Evolutionary conservation across 2,113 vertebrate species (phyloP), one percentile per base, ranked within the genome.

Genomic region (Hippotragus niger): DNA sequence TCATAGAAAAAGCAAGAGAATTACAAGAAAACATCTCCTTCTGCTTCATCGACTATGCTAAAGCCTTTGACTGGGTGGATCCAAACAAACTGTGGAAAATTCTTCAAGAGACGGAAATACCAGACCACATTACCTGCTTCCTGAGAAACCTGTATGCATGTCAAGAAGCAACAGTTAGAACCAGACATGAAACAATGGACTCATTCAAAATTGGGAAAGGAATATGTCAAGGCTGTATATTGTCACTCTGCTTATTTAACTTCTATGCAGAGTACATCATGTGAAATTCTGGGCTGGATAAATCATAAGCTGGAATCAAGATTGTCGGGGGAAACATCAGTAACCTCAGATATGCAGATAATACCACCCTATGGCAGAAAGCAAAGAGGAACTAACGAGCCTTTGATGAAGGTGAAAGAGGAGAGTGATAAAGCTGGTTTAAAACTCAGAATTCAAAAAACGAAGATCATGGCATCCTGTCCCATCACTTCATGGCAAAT

Each of bases 281-380:
- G n/a, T 71, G n/a, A 71, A 71, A 71, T 36, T 10, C n/a, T 71
- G 67, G 67, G n/a, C 10, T 71, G 19, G 67, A 71, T 3, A 12
- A 40, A 71, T n/a, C 67, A 71, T 5, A 71, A 71, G 19, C 19
- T 21, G 4, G 2, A 71, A 71, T 71, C n/a, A 40, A 71, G 67
- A 71, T 71, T 40, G 9, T 21, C 0, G 0, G 19, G 16, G 19
- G n/a, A 71, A 71, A 71, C 11, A 23, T 23, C 19, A 71, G 5
- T 40, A 71, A 23, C 10, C n/a, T 36, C 19, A 71, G n/a, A 71
- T 40, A 71, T 71, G 10, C n/a, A 71, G 67, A 71, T 36, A 21
- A 71, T 21, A 40, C 10, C n/a, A 40, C 10, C 2, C 19, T 71
- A 23, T 23, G 67, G 67, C 19, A 40, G 19, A 71, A 71, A 71